Evolutionary conservation across 2,797 vertebrate species (phyloP).

Genomic region (Myoxocephalus aenaeus): DNA sequence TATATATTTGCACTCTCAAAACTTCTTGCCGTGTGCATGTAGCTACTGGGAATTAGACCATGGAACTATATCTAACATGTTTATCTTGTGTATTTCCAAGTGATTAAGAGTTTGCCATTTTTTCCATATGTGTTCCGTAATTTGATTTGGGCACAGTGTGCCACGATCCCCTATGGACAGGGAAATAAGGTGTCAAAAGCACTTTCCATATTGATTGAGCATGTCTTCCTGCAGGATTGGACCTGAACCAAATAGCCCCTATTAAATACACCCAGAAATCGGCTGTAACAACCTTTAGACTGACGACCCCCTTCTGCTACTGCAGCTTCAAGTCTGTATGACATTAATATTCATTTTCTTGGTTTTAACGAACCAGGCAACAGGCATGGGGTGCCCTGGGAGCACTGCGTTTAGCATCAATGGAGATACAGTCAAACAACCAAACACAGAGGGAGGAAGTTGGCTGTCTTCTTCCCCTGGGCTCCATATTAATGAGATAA

Average conservation of each 20-base stretch:
- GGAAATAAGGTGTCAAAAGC: constrained; percentile 52
- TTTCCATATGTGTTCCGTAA: constrained; percentile 12
- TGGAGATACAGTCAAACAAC: constrained; percentile 84
- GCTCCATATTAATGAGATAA: constrained; percentile 85
- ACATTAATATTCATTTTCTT: constrained; percentile 84
- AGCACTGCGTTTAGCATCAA: constrained; percentile 81
- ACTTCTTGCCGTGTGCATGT: background rate
- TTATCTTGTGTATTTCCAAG: constrained; percentile 25
- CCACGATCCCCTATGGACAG: constrained; percentile 20
- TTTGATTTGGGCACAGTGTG: constrained; percentile 24
- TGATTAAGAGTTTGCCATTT: constrained; percentile 10
- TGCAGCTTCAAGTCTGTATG: constrained; percentile 61
- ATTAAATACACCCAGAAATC: constrained; percentile 66
- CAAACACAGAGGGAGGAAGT: constrained; percentile 81
- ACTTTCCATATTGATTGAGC: constrained; percentile 54
- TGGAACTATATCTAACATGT: constrained; percentile 2
- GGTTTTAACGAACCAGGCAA: constrained; percentile 84
- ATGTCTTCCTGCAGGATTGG: constrained; percentile 46
- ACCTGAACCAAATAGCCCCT: constrained; percentile 48
- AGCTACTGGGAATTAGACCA: constrained; percentile 21
- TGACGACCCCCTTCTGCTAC: constrained; percentile 63
- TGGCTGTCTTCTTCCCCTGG: constrained; percentile 83
- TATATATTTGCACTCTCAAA: constrained; percentile 28
- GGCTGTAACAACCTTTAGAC: constrained; percentile 53
- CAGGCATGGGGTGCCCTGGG: constrained; percentile 71